Evolutionary conservation across 2,113 vertebrate species (phyloP).

Genomic region (Brachirus orientalis): DNA sequence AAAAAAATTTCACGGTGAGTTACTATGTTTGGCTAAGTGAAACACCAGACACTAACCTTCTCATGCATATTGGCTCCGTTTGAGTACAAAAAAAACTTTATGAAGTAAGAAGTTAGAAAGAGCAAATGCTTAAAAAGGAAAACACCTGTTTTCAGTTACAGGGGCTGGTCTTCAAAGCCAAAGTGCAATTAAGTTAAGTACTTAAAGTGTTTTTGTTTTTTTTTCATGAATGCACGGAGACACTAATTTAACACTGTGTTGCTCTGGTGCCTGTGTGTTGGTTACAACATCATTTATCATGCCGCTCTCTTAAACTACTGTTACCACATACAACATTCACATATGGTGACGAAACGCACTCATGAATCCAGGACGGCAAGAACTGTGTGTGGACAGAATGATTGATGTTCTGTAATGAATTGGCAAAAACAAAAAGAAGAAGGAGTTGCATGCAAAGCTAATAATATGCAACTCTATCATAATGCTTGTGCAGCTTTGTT

Average conservation of each 20-base stretch:
- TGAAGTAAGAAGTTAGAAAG: background rate
- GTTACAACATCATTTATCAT: constrained; percentile 52
- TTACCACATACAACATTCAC: constrained; percentile 41
- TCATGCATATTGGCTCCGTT: constrained; percentile 20
- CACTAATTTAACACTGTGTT: constrained; percentile 23
- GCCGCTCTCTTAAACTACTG: constrained; percentile 31
- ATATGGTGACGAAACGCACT: constrained; percentile 28
- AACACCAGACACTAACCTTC: constrained; percentile 16
- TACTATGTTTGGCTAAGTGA: constrained; percentile 11
- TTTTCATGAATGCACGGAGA: constrained; percentile 19
- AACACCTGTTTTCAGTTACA: constrained; percentile 59
- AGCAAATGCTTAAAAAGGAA: constrained; percentile 14
- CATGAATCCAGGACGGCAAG: too few species aligned
- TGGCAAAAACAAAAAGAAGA: constrained; percentile 20
- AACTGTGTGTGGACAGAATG: constrained; percentile 30
- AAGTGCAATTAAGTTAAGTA: constrained; percentile 38
- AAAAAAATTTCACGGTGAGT: background rate
- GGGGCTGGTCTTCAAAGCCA: constrained; percentile 47
- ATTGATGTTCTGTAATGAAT: constrained; percentile 59
- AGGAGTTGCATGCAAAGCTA: constrained; percentile 36
- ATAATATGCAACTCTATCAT: constrained; percentile 32
- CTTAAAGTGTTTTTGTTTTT: constrained; percentile 38
- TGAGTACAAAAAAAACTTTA: background rate
- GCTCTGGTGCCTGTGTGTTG: constrained; percentile 18
- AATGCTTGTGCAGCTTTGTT: constrained; percentile 30